Percentiles rank a stretch among this genome's conserved stretches.
These are phyloP conservation scores for Noctua janthina DNA, from an alignment of 2,888 invertebrate species.

Conservation along the genomic window DNA sequence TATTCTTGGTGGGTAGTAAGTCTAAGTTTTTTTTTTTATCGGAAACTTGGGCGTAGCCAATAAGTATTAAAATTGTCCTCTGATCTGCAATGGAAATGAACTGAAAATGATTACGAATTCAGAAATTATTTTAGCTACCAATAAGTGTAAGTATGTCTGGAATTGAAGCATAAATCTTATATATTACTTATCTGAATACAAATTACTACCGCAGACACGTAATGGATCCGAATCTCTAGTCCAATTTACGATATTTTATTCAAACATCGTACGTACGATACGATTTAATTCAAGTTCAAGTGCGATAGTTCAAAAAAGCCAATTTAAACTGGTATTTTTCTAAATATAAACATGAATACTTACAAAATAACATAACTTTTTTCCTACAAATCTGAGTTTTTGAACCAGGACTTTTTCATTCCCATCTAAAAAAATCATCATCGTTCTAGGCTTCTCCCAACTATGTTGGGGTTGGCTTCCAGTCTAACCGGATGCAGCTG, in stretches of 20 bases:
- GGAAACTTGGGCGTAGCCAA: neutral
- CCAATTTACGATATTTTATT: conserved; percentile 20
- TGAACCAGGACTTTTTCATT: neutral
- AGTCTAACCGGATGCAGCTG: no score
- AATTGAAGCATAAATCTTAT: conserved; percentile 21
- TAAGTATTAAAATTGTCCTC: neutral
- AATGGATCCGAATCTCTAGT: neutral
- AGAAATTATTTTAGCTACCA: neutral
- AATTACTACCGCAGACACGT: conserved; percentile 1
- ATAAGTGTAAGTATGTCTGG: neutral
- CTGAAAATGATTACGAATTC: neutral
- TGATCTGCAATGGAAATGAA: neutral
- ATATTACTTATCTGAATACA: conserved; percentile 17
- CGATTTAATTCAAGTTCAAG: conserved; percentile 1
- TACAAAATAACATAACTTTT: neutral
- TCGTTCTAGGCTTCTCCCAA: neutral
- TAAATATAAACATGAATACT: neutral
- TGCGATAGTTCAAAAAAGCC: conserved; percentile 11
- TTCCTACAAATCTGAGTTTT: no score
- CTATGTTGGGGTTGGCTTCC: no score
- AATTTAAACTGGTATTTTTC: conserved; percentile 2
- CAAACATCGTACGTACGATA: neutral
- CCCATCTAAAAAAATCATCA: neutral
- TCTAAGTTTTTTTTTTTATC: neutral
- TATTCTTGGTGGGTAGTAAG: neutral